Conservation (phyloP, 2,888 invertebrate species). For the Strigamia transsilvanica region DNA sequence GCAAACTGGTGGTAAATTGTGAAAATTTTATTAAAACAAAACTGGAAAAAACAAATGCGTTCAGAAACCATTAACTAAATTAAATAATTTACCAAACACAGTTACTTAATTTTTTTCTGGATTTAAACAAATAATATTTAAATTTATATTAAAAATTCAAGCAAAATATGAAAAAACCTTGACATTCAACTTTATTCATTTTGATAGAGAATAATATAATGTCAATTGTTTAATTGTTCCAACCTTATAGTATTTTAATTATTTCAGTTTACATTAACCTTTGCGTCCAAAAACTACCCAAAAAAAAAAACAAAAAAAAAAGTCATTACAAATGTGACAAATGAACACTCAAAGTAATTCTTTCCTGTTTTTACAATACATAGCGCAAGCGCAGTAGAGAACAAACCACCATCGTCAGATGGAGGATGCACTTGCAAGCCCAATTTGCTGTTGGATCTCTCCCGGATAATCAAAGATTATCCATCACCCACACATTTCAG, state of each 20-base stretch:
- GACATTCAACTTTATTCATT: too few relatives aligned
- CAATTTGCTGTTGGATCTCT: neutral
- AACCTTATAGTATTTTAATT: too few relatives aligned
- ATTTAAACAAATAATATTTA: too few relatives aligned
- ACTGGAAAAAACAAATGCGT: too few relatives aligned
- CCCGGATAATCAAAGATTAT: neutral
- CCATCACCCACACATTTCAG: neutral
- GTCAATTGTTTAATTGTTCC: too few relatives aligned
- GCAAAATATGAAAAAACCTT: too few relatives aligned
- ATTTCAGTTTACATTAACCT: neutral
- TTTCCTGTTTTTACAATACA: constrained; percentile 6
- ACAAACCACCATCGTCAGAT: constrained; percentile 23
- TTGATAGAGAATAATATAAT: too few relatives aligned
- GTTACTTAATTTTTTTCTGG: too few relatives aligned
- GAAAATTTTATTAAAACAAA: neutral
- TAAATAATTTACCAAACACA: too few relatives aligned
- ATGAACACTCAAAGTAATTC: constrained; percentile 6
- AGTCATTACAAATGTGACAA: neutral
- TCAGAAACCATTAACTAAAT: too few relatives aligned
- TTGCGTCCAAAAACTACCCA: too few relatives aligned
- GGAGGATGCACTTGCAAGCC: neutral
- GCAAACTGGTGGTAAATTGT: neutral
- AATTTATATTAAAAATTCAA: too few relatives aligned
- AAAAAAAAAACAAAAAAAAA: neutral
- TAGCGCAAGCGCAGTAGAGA: neutral